Percentiles rank a stretch among this genome's conserved stretches.
These are phyloP conservation scores for Parnassius apollo DNA, from an alignment of 2,888 invertebrate genomes.

Conservation along the genomic window DNA sequence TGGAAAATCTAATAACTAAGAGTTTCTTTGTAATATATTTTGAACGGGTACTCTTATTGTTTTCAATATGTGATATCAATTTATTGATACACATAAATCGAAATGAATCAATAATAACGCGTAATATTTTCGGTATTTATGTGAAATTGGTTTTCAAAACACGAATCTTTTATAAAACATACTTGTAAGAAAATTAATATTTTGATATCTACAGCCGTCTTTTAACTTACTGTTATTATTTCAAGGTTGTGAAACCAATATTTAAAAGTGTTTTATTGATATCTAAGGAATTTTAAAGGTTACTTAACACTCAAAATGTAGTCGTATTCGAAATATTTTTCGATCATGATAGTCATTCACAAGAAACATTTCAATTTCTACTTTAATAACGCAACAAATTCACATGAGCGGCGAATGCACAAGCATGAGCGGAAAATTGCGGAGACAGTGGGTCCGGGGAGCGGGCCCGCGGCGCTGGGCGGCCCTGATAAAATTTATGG, in stretches of 20 bases:
- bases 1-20: constrained; percentile 55
- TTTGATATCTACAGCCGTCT: no score
- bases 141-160: no score
- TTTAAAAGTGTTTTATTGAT: no score
- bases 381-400: constrained; percentile 58
- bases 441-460: constrained; percentile 47
- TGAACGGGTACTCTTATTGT: constrained; percentile 22
- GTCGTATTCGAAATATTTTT: constrained; percentile 13
- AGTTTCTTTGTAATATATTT: constrained; percentile 32
- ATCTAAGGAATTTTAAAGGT: no score
- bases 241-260: no score
- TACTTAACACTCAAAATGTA: not conserved
- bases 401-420: constrained; percentile 65
- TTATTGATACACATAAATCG: constrained; percentile 26
- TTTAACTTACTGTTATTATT: no score
- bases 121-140: no score
- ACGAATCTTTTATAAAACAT: no score
- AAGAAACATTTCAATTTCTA: constrained; percentile 54
- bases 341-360: constrained; percentile 38
- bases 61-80: constrained; percentile 25
- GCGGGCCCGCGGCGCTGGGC: constrained; percentile 60
- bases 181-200: no score
- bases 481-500: constrained; percentile 82
- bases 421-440: constrained; percentile 73
- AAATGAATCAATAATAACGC: constrained; percentile 12